These are phyloP conservation scores for Phalera bucephala DNA, from an alignment of 2,888 invertebrate species.

Conservation along the genomic window DNA sequence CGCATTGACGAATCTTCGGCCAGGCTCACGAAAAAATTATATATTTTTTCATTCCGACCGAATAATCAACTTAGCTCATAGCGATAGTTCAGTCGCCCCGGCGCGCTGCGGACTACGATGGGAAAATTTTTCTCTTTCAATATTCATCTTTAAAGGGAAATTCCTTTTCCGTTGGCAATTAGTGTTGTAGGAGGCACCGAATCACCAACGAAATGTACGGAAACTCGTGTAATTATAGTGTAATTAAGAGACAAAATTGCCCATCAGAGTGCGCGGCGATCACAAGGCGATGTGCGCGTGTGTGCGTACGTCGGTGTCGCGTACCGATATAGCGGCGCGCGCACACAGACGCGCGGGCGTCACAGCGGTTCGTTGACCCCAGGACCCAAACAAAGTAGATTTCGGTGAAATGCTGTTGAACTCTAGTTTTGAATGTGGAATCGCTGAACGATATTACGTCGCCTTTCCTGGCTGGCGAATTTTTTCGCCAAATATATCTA, in stretches of 20 bases:
- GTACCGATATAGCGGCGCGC: conserved; percentile 55
- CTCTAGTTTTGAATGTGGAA: conserved; percentile 74
- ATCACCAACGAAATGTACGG: conserved; percentile 34
- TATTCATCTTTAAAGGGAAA: conserved; percentile 44
- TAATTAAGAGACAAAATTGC: conserved; percentile 70
- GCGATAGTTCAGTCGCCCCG: conserved; percentile 78
- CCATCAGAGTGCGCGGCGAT: conserved; percentile 45
- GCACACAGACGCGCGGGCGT: conserved; percentile 68
- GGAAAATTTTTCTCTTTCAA: conserved; percentile 36
- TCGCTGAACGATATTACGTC: conserved; percentile 56
- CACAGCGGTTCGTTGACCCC: conserved; percentile 73
- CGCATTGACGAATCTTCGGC: conserved; percentile 78
- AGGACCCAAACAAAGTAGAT: conserved; percentile 82
- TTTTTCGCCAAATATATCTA: conserved; percentile 38
- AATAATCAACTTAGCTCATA: conserved; percentile 79
- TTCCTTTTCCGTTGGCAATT: conserved; percentile 22
- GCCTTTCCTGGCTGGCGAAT: conserved; percentile 59
- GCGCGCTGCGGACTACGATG: conserved; percentile 36
- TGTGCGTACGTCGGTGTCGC: conserved; percentile 58
- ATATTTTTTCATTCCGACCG: conserved; percentile 75
- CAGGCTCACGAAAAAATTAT: conserved; percentile 76
- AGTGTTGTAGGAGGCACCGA: conserved; percentile 27
- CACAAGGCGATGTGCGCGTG: conserved; percentile 42
- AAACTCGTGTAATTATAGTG: conserved; percentile 45
- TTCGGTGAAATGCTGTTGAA: conserved; percentile 82